Conservation (phyloP, 2,113 vertebrate genomes). For the Spea multiplicata region DNA sequence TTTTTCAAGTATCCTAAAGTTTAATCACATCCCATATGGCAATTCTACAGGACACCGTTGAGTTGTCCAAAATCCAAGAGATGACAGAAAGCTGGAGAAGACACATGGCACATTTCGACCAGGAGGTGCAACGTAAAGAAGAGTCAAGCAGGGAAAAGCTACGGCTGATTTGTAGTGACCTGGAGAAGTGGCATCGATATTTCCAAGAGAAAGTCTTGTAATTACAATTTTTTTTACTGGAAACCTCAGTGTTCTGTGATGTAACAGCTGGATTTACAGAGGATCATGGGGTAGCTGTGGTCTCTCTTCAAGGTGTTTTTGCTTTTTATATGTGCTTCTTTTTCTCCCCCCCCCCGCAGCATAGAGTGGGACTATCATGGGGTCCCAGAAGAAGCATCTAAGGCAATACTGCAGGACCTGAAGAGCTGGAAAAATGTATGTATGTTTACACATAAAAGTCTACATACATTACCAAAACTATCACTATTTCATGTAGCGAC, state of each 20-base stretch:
- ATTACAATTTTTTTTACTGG: slow-evolving; percentile 36
- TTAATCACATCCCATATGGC: too few species aligned
- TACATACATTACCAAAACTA: neutral
- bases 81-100: slow-evolving; percentile 64
- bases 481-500: too few species aligned
- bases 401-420: slow-evolving; percentile 51
- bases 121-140: slow-evolving; percentile 62
- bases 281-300: too few species aligned
- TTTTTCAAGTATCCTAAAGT: too few species aligned
- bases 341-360: slow-evolving; percentile 20
- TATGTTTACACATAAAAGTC: neutral
- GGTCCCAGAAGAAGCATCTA: slow-evolving; percentile 9
- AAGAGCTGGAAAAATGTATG: slow-evolving; percentile 57
- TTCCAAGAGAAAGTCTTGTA: slow-evolving; percentile 61
- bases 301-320: too few species aligned
- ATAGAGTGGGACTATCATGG: slow-evolving; percentile 32
- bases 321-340: too few species aligned
- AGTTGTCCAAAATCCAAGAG: slow-evolving; percentile 66
- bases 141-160: slow-evolving; percentile 58
- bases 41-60: slow-evolving; percentile 66
- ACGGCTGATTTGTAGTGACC: slow-evolving; percentile 52
- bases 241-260: too few species aligned
- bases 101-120: slow-evolving; percentile 54
- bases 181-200: slow-evolving; percentile 63
- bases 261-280: too few species aligned